A percentile compares a stretch with the other conserved stretches of the same genome.
Evolutionary conservation across 2,113 vertebrate genomes (phyloP).

Genomic region (Carollia perspicillata): DNA sequence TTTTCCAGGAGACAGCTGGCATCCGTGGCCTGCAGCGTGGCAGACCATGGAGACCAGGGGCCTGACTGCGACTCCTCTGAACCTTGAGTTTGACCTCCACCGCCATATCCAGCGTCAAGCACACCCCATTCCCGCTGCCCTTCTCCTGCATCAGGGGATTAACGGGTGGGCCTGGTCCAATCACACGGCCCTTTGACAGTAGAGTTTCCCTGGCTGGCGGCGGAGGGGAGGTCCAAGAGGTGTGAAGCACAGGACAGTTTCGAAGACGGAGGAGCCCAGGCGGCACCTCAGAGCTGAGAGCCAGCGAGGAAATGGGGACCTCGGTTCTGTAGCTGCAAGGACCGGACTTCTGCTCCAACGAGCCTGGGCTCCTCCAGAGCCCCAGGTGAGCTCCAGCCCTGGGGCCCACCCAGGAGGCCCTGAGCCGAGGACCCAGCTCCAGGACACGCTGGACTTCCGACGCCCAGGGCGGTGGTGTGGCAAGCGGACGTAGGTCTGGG

Average conservation of each 20-base stretch:
- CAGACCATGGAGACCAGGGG: background rate
- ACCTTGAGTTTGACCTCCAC: background rate
- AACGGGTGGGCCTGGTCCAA: background rate
- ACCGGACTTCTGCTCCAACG: background rate
- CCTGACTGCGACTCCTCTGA: background rate
- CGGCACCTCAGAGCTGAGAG: background rate
- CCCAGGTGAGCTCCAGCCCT: background rate
- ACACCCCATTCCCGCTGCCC: rapidly evolving
- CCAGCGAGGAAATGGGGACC: background rate
- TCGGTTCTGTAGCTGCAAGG: background rate
- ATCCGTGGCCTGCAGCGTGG: background rate
- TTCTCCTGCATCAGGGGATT: background rate
- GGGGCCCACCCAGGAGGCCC: background rate
- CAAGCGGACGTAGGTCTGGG: background rate
- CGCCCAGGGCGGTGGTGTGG: background rate
- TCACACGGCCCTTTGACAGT: background rate
- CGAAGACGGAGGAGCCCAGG: background rate
- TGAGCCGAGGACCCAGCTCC: background rate
- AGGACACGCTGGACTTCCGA: background rate
- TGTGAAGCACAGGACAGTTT: background rate
- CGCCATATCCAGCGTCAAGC: rapidly evolving
- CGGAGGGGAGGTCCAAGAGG: background rate
- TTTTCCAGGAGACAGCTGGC: background rate
- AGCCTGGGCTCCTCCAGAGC: background rate
- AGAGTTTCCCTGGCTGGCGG: background rate